Base-by-base conservation (phyloP, 2,888 invertebrate genomes). In the Euphydryas editha region DNA sequence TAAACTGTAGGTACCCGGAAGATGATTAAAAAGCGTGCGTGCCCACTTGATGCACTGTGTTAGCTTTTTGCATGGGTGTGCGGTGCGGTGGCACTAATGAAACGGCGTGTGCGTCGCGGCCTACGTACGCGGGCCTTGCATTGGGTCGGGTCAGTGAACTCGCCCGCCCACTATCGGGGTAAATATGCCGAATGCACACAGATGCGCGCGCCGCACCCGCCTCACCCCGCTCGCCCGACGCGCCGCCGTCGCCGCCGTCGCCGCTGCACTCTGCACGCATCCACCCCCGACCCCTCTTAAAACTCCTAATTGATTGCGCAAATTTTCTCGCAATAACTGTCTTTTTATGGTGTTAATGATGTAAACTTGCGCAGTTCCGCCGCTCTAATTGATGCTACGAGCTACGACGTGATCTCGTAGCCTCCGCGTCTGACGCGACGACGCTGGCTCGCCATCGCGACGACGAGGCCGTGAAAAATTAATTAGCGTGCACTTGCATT, bases 181-280 rank as follows among this genome's bases (percentile, higher is more conserved):
- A 92, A 92, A 92, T 92, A 92, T 91, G 91, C 92, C 92, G 91
- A 92, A 91, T 92, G 92, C 92, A 91, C 92, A 91, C 90, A 90
- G 90, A 89, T 88, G 87, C 92, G 91, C 92, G 91, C 91, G 90
- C 91, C 87, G 88, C 82, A 81, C 71, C 71, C 69, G 67, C 67
- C 55, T 36, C 75, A 71, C 76, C 74, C 75, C 82, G 76, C 79
- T 75, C 81, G 76, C 77, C 82, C 66, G 72, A 69, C 75, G 70
- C 77, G 75, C 78, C 75, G 76, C 81, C 78, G 78, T 74, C 76
- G 76, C 78, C 75, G 76, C 81, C 78, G 78, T 74, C 83, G 82
- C 79, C 86, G 85, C 82, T 89, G 87, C 88, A 88, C 86, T 84
- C 81, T 77, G 84, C 88, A 88, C 89, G 87, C 88, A 86, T 83